Evolutionary conservation across 1,140 invertebrate genomes (phyloP).

Genomic region (Armadillidium nasatum): DNA sequence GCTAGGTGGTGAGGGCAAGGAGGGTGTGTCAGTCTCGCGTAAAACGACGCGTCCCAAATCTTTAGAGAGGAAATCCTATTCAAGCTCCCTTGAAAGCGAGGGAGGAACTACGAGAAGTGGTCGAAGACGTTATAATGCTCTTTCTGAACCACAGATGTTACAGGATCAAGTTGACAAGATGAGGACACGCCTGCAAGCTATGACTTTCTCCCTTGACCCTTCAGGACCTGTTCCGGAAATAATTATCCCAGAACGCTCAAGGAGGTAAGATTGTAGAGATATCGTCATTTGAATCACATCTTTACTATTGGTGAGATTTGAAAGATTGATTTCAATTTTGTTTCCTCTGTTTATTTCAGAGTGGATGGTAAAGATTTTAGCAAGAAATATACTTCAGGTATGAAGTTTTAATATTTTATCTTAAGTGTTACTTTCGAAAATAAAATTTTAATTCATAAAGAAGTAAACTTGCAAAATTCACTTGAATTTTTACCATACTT

Average conservation of each 20-base stretch:
- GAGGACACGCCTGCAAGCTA: conserved; percentile 40
- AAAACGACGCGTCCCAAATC: neutral
- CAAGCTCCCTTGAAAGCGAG: conserved; percentile 23
- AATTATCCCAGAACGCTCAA: conserved; percentile 34
- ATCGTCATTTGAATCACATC: too few species aligned
- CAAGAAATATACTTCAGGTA: conserved; percentile 8
- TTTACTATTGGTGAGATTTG: too few species aligned
- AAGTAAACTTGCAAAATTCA: too few species aligned
- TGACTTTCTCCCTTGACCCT: conserved; percentile 43
- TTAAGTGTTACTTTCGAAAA: too few species aligned
- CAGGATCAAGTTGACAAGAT: conserved; percentile 44
- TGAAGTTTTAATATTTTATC: too few species aligned
- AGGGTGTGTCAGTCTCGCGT: neutral
- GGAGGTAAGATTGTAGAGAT: conserved; percentile 11
- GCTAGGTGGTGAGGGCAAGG: conserved; percentile 6
- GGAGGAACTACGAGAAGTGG: conserved; percentile 33
- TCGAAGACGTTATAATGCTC: conserved; percentile 33
- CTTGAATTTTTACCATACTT: too few species aligned
- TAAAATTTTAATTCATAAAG: too few species aligned
- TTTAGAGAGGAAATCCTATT: neutral
- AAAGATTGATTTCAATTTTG: neutral
- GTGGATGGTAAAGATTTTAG: conserved; percentile 1
- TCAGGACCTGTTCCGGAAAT: conserved; percentile 43
- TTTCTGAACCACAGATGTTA: conserved; percentile 45
- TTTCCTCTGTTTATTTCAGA: neutral